These are phyloP conservation scores for Lithophane socia DNA, from an alignment of 2,888 invertebrate species.

Conservation along the genomic window DNA sequence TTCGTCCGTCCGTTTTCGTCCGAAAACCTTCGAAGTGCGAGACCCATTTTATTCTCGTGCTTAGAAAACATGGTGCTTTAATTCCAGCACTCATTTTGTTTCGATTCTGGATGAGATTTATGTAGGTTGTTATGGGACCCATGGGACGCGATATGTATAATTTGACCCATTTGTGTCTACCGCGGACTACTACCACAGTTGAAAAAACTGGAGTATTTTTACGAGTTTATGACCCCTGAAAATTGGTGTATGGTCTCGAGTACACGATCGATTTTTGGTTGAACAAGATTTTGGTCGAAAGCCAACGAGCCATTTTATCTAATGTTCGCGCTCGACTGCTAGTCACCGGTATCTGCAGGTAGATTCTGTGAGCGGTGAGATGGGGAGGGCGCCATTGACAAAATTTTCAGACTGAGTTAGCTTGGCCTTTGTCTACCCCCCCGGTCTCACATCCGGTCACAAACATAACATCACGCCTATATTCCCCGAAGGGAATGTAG, in stretches of 20 bases:
- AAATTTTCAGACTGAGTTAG: too few relatives aligned
- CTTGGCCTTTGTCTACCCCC: too few relatives aligned
- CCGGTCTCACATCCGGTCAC: too few relatives aligned
- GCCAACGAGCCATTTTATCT: background rate
- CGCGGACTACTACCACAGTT: slow-evolving; percentile 11
- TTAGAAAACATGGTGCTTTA: slow-evolving; percentile 31
- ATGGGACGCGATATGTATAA: slow-evolving; percentile 30
- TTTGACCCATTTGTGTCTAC: slow-evolving; percentile 34
- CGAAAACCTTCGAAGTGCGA: slow-evolving; percentile 10
- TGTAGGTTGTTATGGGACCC: slow-evolving; percentile 35
- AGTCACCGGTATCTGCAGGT: too few relatives aligned
- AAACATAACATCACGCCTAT: background rate
- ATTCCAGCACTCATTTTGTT: slow-evolving; percentile 28
- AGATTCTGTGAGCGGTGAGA: too few relatives aligned
- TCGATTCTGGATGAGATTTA: slow-evolving; percentile 26
- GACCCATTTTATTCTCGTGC: slow-evolving; percentile 17
- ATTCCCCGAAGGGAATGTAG: background rate
- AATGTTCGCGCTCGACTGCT: too few relatives aligned
- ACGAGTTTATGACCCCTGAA: slow-evolving; percentile 19
- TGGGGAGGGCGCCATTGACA: too few relatives aligned
- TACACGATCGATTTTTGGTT: slow-evolving; percentile 16
- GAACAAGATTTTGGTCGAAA: slow-evolving; percentile 27
- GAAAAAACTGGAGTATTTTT: slow-evolving; percentile 32
- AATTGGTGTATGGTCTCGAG: background rate
- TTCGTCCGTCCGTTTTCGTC: slow-evolving; percentile 21